Conservation (phyloP, 2,888 invertebrate genomes). For the Agelastica alni region DNA sequence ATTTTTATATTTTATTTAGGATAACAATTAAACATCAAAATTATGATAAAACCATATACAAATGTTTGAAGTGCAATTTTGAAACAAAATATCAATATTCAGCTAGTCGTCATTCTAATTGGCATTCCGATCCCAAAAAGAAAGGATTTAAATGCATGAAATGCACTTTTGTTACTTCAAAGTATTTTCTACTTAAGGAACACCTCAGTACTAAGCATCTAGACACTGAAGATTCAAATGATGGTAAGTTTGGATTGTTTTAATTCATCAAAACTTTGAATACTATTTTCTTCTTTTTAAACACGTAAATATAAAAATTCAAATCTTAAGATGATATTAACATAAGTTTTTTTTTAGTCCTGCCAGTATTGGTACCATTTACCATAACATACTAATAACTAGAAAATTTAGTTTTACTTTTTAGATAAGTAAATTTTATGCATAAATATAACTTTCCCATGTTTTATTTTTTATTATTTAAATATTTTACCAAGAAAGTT, state of each 20-base stretch:
- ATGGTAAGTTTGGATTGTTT: no score
- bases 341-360: constrained; percentile 4
- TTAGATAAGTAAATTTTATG: no score
- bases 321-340: no score
- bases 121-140: constrained; percentile 4
- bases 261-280: no score
- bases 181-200: constrained; percentile 1
- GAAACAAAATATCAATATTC: constrained; percentile 16
- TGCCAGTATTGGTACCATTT: constrained; percentile 5
- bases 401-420: no score
- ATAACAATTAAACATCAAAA: no score
- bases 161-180: constrained; percentile 4
- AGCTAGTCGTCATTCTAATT: constrained; percentile 6
- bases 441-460: no score
- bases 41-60: constrained; percentile 3
- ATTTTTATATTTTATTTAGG: no score
- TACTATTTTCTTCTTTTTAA: no score
- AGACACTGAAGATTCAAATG: not conserved
- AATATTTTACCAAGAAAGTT: no score
- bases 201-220: not conserved
- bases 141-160: constrained; percentile 1
- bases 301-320: no score
- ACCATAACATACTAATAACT: constrained; percentile 1
- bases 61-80: constrained; percentile 19
- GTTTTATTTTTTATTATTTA: no score